These are phyloP conservation scores for Arothron firmamentum DNA, from an alignment of 2,113 vertebrate species.

Conservation along the genomic window DNA sequence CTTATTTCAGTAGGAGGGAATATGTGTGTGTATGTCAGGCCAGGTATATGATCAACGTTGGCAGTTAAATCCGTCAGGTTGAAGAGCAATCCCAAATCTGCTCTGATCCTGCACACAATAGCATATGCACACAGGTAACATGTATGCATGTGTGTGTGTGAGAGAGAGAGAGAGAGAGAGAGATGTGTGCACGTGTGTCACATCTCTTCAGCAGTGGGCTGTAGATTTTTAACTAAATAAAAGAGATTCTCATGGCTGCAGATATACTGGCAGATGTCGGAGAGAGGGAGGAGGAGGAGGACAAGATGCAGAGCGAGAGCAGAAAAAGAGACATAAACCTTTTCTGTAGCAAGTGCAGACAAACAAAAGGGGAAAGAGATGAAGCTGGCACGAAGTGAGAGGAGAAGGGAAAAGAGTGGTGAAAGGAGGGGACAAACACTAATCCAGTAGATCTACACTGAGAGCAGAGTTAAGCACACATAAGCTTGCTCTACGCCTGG, in stretches of 20 bases:
- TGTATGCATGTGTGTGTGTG: too few species aligned
- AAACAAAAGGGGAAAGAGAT: conserved; percentile 49
- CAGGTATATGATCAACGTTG: too few species aligned
- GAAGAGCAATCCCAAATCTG: conserved; percentile 34
- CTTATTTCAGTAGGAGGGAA: too few species aligned
- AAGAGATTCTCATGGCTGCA: conserved; percentile 70
- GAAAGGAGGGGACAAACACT: conserved; percentile 44
- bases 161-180: too few species aligned
- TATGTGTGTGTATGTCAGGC: conserved; percentile 11
- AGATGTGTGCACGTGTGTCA: too few species aligned
- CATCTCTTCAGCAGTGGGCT: conserved; percentile 65
- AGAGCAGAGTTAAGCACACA: conserved; percentile 58
- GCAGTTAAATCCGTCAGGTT: conserved; percentile 26
- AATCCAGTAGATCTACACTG: conserved; percentile 55
- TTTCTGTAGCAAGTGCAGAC: conserved; percentile 56
- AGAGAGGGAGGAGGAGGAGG: not conserved
- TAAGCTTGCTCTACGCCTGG: conserved; percentile 47
- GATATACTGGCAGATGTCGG: conserved; percentile 65
- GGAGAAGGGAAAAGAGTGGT: not conserved
- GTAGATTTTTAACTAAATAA: conserved; percentile 74
- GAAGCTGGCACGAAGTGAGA: not conserved
- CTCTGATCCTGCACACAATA: conserved; percentile 33
- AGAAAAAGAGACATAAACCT: conserved; percentile 39
- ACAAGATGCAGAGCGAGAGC: conserved; percentile 22
- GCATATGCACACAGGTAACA: not conserved